These are phyloP conservation scores for Ctenochaetus hawaiiensis DNA, from an alignment of 2,797 vertebrate species.

Conservation along the genomic window DNA sequence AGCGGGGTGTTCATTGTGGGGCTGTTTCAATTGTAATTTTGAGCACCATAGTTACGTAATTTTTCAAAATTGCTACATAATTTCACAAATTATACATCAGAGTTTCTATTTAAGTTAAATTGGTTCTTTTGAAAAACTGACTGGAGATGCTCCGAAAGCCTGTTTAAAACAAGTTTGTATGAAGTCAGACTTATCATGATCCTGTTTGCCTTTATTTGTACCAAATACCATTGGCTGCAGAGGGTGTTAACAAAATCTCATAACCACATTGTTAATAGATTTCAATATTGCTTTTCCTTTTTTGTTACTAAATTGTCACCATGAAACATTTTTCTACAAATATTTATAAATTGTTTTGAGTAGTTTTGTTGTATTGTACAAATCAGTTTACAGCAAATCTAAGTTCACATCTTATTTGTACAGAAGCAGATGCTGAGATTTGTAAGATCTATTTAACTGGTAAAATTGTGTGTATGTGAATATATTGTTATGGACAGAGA, in stretches of 20 bases:
- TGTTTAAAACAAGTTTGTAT: conserved; percentile 17
- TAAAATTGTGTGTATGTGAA: conserved; percentile 9
- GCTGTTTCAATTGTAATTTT: background rate
- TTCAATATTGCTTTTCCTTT: background rate
- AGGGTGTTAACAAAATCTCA: background rate
- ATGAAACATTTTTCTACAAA: background rate
- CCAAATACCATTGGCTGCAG: background rate
- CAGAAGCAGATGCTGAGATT: conserved; percentile 18
- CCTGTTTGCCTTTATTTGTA: conserved; percentile 23
- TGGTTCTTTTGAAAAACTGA: background rate
- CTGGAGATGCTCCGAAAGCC: background rate
- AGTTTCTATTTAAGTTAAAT: conserved; percentile 2
- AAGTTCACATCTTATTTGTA: conserved; percentile 9
- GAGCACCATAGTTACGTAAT: background rate
- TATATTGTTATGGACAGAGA: conserved; percentile 3
- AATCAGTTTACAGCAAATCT: background rate
- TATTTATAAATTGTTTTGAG: conserved; percentile 19
- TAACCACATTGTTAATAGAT: background rate
- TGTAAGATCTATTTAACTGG: background rate
- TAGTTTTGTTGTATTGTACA: conserved; percentile 29
- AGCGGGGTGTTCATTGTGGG: background rate
- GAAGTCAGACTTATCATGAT: background rate
- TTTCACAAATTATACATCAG: conserved; percentile 1
- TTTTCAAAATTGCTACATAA: background rate
- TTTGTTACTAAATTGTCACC: conserved; percentile 15